Evolutionary conservation across 2,797 vertebrate species (phyloP).

Genomic region (Xiphophorus birchmanni): DNA sequence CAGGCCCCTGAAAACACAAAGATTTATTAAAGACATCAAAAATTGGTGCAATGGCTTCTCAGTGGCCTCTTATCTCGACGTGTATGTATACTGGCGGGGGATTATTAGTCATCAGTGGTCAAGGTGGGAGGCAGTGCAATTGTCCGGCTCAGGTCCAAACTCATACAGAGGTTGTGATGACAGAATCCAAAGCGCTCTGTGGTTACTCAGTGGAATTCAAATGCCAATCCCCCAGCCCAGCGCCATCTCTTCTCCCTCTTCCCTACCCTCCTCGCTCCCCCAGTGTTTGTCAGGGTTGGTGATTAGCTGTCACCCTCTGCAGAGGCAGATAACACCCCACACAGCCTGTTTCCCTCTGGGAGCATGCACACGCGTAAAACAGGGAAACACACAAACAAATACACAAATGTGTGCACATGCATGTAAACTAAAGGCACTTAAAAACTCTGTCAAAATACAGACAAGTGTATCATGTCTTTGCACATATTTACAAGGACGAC

Average conservation of each 20-base stretch:
- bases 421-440: slow-evolving; percentile 58
- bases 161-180: slow-evolving; percentile 72
- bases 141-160: slow-evolving; percentile 67
- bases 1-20: slow-evolving; percentile 64
- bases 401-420: slow-evolving; percentile 61
- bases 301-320: slow-evolving; percentile 84
- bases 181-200: slow-evolving; percentile 68
- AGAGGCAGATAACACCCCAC: slow-evolving; percentile 82
- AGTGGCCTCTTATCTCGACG: slow-evolving; percentile 54
- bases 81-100: slow-evolving; percentile 57
- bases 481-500: slow-evolving; percentile 36
- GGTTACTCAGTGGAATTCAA: slow-evolving; percentile 77
- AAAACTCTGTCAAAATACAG: slow-evolving; percentile 14
- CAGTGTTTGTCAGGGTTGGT: slow-evolving; percentile 81
- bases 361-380: slow-evolving; percentile 72
- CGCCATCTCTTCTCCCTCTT: slow-evolving; percentile 56
- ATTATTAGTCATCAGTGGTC: slow-evolving; percentile 70
- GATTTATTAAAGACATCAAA: slow-evolving; percentile 72
- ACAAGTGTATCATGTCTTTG: slow-evolving; percentile 33
- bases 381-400: slow-evolving; percentile 70
- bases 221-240: slow-evolving; percentile 72
- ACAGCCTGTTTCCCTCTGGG: slow-evolving; percentile 78
- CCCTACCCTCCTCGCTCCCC: slow-evolving; percentile 62
- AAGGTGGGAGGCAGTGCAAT: slow-evolving; percentile 54
- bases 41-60: slow-evolving; percentile 61